Evolutionary conservation across 35 echinoderm and acorn worm species (phyloP), one percentile per base, ranked within the genome.

Genomic region (Ophioderma brevispina): DNA sequence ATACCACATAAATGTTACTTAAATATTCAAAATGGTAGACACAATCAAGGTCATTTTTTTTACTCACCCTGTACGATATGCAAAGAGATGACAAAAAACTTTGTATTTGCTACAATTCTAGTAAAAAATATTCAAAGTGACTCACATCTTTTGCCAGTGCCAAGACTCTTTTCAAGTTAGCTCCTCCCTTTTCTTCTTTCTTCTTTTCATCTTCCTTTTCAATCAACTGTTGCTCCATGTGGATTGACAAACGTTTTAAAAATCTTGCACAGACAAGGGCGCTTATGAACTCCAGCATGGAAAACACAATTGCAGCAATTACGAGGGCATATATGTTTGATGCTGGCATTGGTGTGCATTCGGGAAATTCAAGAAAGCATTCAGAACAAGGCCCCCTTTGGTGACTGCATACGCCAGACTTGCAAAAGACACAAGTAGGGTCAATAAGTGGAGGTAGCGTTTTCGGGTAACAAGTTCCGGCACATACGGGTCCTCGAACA

Each of bases 381-480:
- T 94, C 4, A 98, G 38, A 5, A 99, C 79, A 2, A 99, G 82
- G 10, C 90, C 97, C 19, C 97, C 93, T 80, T 99, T 99, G 64
- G 82, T 80, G 5, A 63, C 46, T 11, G 93, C 52, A 56, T 99
- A 99, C 3, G 80, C 93, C 10, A 99, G 75, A 33, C 93, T 87
- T 36, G 85, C 32, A 2, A 94, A 40, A 25, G 94, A 79, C 32
- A 95, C 38, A 3, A 93, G 0, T 30, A 93, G 77, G 32, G 91
- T 99, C 0, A 91, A 81, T 11, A 95, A n/a, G 40, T 92, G 90
- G 38, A 43, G 33, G 0, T 32, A 63, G 28, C 50, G 63, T 77
- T 99, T 99, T 25, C 63, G 77, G 11, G 52, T 37, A 10, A 64
- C 84, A 38, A 95, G 88, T 8, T 78, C 37, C 36, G 84, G 83